Conservation (phyloP, 2,113 vertebrate genomes). For the Artemisiospiza belli region DNA sequence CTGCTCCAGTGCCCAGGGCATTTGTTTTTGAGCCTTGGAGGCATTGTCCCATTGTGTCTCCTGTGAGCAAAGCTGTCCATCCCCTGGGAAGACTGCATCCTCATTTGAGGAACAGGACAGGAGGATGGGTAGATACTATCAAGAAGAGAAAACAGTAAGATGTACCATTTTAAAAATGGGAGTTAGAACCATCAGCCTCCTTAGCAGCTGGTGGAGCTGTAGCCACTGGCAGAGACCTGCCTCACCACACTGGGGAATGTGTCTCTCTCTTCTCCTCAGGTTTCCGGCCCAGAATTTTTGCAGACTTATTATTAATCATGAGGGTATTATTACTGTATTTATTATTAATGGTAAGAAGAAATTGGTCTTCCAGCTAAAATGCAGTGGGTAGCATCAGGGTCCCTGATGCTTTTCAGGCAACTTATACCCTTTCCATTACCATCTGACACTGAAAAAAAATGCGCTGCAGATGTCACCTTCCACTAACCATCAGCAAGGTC, state of each 20-base stretch:
- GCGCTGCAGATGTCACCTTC: conserved; percentile 57
- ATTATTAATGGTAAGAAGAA: background rate
- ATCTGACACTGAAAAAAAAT: conserved; percentile 73
- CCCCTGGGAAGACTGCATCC: background rate
- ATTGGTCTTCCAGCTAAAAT: background rate
- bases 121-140: background rate
- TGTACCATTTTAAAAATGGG: background rate
- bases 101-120: background rate
- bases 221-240: background rate
- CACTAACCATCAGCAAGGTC: conserved; percentile 71
- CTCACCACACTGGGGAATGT: background rate
- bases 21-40: background rate
- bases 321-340: background rate
- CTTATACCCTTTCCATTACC: conserved; percentile 43
- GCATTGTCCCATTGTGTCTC: background rate
- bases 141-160: background rate
- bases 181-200: background rate
- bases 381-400: background rate
- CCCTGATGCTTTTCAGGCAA: background rate
- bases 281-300: background rate
- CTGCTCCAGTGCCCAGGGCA: background rate
- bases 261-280: background rate
- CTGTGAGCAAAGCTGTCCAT: background rate
- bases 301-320: background rate
- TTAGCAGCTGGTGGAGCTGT: background rate